phyloP scores from a whole-genome alignment of 2,113 vertebrate species.

The Heteronetta atricapilla region DNA sequence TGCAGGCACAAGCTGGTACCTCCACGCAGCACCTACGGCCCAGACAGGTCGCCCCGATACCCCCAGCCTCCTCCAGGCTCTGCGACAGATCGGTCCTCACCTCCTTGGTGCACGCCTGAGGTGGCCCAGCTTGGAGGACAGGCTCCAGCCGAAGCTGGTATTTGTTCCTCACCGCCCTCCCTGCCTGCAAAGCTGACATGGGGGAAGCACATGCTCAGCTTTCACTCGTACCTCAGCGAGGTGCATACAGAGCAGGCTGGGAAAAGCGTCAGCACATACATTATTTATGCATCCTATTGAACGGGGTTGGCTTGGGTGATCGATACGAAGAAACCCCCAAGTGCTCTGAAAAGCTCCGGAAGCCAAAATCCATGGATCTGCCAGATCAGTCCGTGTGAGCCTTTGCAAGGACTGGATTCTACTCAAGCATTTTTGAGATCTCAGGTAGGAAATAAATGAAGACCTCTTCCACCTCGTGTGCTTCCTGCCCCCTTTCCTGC shows the following conservation, averaged over 20 bases:
- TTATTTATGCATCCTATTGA: slow-evolving; percentile 20
- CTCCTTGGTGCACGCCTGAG: background rate
- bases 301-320: background rate
- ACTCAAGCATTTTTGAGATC: background rate
- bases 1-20: background rate
- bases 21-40: background rate
- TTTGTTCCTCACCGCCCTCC: background rate
- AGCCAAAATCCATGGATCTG: background rate
- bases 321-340: background rate
- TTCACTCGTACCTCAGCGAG: background rate
- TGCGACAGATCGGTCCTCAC: background rate
- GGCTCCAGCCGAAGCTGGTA: background rate
- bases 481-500: background rate
- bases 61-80: background rate
- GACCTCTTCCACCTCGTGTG: background rate
- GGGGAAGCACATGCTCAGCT: background rate
- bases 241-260: background rate
- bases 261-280: slow-evolving; percentile 9
- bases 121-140: background rate
- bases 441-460: background rate
- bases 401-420: background rate
- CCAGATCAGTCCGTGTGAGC: background rate
- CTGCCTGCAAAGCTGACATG: background rate
- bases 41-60: fast-evolving
- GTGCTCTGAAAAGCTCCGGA: background rate